These are phyloP conservation scores for Scrobipalpa atriplicella DNA, from an alignment of 2,888 invertebrate genomes.

Conservation along the genomic window DNA sequence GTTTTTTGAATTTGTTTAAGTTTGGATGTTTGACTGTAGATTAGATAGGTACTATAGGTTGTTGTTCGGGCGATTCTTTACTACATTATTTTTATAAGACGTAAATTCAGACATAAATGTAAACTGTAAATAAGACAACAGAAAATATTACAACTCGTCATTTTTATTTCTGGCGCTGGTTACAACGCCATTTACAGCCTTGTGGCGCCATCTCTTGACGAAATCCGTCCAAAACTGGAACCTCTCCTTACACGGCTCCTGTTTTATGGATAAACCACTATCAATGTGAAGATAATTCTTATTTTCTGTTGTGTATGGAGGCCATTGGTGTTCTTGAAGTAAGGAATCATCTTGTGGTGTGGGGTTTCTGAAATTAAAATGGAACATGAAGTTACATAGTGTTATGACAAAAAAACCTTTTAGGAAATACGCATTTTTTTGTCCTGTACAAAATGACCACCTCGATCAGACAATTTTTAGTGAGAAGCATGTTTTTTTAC, in stretches of 20 bases:
- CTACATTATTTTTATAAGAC: too few relatives aligned
- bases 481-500: too few relatives aligned
- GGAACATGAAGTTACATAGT: neutral
- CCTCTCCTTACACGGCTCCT: slow-evolving; percentile 73
- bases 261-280: slow-evolving; percentile 71
- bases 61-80: too few relatives aligned
- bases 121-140: neutral
- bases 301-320: slow-evolving; percentile 57
- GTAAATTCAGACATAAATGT: too few relatives aligned
- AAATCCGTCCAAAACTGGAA: slow-evolving; percentile 82
- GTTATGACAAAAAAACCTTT: too few relatives aligned
- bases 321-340: slow-evolving; percentile 72
- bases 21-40: too few relatives aligned
- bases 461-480: too few relatives aligned
- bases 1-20: too few relatives aligned
- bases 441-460: too few relatives aligned
- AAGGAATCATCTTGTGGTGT: slow-evolving; percentile 66
- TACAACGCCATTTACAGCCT: slow-evolving; percentile 53
- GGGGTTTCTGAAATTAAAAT: slow-evolving; percentile 68
- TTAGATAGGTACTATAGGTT: too few relatives aligned
- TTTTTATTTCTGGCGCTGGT: slow-evolving; percentile 46
- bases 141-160: slow-evolving; percentile 56
- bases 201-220: slow-evolving; percentile 61
- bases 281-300: slow-evolving; percentile 74
- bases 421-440: too few relatives aligned